phyloP scores from a whole-genome alignment of 64 coral and sea anemone species.

The Pachyseris speciosa region DNA sequence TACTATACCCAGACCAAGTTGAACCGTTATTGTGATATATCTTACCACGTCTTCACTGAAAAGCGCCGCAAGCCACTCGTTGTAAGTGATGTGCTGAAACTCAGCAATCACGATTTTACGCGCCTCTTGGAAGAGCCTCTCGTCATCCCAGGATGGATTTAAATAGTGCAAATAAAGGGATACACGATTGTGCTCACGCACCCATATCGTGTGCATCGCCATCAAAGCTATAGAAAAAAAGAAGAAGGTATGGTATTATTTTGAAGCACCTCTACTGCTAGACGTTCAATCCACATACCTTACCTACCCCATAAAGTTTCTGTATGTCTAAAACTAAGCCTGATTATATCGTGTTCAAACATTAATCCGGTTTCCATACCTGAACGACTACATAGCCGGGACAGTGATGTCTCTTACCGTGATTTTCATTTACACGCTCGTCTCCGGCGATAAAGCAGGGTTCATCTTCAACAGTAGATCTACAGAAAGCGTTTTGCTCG shows the following conservation, averaged over 20 bases:
- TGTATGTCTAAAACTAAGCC: too few relatives aligned
- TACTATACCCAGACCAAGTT: too few relatives aligned
- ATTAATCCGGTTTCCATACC: too few relatives aligned
- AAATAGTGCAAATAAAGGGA: not conserved
- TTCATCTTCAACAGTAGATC: not conserved
- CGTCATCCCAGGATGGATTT: not conserved
- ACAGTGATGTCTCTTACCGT: conserved; percentile 7
- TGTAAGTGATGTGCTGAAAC: conserved; percentile 81
- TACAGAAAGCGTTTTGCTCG: not conserved
- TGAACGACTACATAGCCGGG: too few relatives aligned
- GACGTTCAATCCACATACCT: too few relatives aligned
- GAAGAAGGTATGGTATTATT: not conserved
- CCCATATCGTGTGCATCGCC: conserved; percentile 60
- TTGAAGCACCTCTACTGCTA: not conserved
- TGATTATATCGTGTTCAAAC: too few relatives aligned
- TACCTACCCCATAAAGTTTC: too few relatives aligned
- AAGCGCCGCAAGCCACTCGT: conserved; percentile 60
- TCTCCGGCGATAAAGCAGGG: conserved; percentile 20
- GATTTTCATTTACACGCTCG: conserved; percentile 13
- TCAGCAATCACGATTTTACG: conserved; percentile 63
- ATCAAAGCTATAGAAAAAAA: conserved; percentile 38
- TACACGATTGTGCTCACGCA: conserved; percentile 73
- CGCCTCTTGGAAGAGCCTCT: conserved; percentile 60
- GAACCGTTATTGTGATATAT: not conserved
- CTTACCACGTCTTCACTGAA: conserved; percentile 48